Conservation (phyloP, 2,113 vertebrate genomes). For the Ellobius talpinus region DNA sequence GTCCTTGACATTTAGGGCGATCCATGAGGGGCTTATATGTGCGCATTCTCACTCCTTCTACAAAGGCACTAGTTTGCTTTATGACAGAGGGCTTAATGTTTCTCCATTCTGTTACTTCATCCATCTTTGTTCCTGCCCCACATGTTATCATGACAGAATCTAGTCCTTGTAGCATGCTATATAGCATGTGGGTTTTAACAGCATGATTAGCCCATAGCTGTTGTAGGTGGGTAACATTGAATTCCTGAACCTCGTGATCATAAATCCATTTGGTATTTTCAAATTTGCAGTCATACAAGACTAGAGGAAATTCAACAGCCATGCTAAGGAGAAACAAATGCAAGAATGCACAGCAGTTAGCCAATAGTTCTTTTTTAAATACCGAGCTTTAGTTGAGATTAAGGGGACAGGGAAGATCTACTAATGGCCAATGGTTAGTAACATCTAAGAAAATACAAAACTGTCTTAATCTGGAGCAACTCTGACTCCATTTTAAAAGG, state of each 20-base stretch:
- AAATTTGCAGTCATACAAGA: slow-evolving; percentile 94
- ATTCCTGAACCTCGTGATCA: slow-evolving; percentile 87
- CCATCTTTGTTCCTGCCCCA: slow-evolving; percentile 63
- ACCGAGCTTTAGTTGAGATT: neutral
- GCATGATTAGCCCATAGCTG: slow-evolving; percentile 94
- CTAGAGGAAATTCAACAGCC: slow-evolving; percentile 96
- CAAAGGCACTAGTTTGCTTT: slow-evolving; percentile 86
- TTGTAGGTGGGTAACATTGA: slow-evolving; percentile 90
- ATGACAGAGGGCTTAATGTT: slow-evolving; percentile 69
- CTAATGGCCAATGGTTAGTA: neutral
- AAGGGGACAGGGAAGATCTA: neutral
- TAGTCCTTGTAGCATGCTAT: slow-evolving; percentile 91
- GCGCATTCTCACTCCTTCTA: slow-evolving; percentile 92
- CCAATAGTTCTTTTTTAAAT: slow-evolving; percentile 20
- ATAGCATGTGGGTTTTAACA: slow-evolving; percentile 90
- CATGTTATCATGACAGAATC: slow-evolving; percentile 74
- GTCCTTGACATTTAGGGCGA: slow-evolving; percentile 92
- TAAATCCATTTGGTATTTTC: slow-evolving; percentile 92
- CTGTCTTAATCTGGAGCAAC: neutral
- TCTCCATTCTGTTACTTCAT: slow-evolving; percentile 71
- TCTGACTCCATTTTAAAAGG: neutral
- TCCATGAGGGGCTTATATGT: slow-evolving; percentile 93
- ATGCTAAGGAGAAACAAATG: slow-evolving; percentile 88
- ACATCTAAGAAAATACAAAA: slow-evolving; percentile 36
- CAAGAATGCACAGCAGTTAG: slow-evolving; percentile 39